Percentiles rank a stretch among this genome's conserved stretches.
Conservation (phyloP, 35 echinoderm and acorn worm species). For the Apostichopus japonicus region DNA sequence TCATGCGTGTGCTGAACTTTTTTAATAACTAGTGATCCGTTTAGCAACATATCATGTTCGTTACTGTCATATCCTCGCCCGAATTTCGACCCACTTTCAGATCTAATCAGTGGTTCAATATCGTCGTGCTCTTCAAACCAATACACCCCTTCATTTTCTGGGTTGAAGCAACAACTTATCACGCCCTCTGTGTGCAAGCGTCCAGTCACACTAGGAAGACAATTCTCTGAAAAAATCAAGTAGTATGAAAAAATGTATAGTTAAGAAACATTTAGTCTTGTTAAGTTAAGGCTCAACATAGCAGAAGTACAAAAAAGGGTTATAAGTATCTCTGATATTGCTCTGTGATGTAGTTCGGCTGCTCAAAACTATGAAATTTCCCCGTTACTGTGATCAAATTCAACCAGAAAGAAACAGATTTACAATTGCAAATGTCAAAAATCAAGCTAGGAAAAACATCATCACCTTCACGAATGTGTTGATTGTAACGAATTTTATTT, state of each 20-base stretch:
- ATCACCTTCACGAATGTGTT: no score
- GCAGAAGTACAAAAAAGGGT: no score
- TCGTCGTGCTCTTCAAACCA: not conserved
- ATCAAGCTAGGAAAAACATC: no score
- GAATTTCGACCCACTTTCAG: not conserved
- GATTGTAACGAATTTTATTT: no score
- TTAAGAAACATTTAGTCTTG: no score
- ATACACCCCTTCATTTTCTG: not conserved
- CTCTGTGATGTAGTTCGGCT: no score
- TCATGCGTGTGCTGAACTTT: not conserved
- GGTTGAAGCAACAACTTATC: not conserved
- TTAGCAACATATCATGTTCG: not conserved
- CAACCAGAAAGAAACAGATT: no score
- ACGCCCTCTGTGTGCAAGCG: not conserved
- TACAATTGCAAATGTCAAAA: no score
- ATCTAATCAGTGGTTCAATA: not conserved
- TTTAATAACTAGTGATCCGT: not conserved
- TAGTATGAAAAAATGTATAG: not conserved
- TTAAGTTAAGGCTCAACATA: no score
- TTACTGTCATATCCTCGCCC: not conserved
- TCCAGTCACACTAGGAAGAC: not conserved
- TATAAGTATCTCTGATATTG: no score
- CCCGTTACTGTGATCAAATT: no score
- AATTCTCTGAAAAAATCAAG: not conserved
- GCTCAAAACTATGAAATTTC: no score